These are phyloP conservation scores for Silurus glanis DNA, from an alignment of 2,113 vertebrate species.

Conservation along the genomic window DNA sequence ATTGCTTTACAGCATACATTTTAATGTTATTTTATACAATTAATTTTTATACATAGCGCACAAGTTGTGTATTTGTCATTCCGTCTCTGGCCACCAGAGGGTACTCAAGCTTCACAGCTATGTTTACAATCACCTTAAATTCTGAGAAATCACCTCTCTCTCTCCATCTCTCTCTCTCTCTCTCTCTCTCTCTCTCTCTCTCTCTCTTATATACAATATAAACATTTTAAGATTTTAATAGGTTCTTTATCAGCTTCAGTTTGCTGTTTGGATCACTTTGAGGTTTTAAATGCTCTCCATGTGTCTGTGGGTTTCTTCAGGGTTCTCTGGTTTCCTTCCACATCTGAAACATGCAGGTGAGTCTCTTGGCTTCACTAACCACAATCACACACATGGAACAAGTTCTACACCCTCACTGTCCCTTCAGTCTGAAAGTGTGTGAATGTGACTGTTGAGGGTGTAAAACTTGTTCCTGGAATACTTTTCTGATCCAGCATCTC, in stretches of 20 bases:
- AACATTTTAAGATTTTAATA: not conserved
- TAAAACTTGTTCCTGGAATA: not conserved
- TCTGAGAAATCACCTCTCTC: too few species aligned
- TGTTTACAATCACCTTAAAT: not conserved
- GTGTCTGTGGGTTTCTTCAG: not conserved
- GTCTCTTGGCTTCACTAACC: not conserved
- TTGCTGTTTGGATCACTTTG: not conserved
- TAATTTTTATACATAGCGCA: too few species aligned
- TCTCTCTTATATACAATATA: not conserved
- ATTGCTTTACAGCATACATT: too few species aligned
- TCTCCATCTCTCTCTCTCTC: not conserved
- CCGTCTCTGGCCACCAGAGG: not conserved
- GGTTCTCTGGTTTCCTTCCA: not conserved
- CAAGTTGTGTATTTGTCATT: not conserved
- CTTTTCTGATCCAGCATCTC: not conserved
- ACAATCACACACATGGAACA: too few species aligned
- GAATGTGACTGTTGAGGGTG: not conserved
- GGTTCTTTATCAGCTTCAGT: not conserved
- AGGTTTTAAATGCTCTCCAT: not conserved
- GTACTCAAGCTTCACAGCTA: not conserved
- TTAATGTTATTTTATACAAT: too few species aligned
- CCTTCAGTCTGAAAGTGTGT: not conserved
- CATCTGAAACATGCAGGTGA: not conserved
- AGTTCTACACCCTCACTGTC: not conserved
- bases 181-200: not conserved